These are phyloP conservation scores for Callipepla squamata DNA, from an alignment of 2,113 vertebrate species.

Conservation along the genomic window DNA sequence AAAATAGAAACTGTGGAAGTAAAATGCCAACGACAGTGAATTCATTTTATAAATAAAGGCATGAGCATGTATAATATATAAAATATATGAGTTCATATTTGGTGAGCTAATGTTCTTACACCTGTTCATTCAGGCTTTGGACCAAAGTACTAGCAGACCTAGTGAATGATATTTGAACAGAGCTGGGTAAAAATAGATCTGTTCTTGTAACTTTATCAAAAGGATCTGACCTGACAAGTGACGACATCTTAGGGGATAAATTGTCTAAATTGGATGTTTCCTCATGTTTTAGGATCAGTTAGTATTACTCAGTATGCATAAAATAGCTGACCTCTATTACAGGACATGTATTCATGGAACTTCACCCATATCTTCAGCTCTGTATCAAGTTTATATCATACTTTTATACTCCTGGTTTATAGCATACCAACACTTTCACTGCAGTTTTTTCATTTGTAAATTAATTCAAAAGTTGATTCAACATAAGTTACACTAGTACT, in stretches of 20 bases:
- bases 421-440: background rate
- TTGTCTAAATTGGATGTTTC: conserved; percentile 72
- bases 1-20: background rate
- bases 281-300: conserved; percentile 64
- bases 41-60: conserved; percentile 62
- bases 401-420: background rate
- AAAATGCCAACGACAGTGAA: background rate
- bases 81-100: conserved; percentile 72
- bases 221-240: conserved; percentile 60
- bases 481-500: background rate
- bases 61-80: conserved; percentile 44
- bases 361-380: background rate
- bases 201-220: conserved; percentile 70
- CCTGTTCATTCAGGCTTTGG: conserved; percentile 78
- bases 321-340: conserved; percentile 65
- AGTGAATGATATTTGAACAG: conserved; percentile 66
- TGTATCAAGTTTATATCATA: background rate
- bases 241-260: conserved; percentile 62
- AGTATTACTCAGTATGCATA: conserved; percentile 58
- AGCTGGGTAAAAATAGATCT: conserved; percentile 75
- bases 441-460: background rate
- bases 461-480: background rate
- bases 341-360: conserved; percentile 3
- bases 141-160: conserved; percentile 66
- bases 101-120: conserved; percentile 65